phyloP scores from a whole-genome alignment of 2,113 vertebrate species.

The Pheucticus melanocephalus region DNA sequence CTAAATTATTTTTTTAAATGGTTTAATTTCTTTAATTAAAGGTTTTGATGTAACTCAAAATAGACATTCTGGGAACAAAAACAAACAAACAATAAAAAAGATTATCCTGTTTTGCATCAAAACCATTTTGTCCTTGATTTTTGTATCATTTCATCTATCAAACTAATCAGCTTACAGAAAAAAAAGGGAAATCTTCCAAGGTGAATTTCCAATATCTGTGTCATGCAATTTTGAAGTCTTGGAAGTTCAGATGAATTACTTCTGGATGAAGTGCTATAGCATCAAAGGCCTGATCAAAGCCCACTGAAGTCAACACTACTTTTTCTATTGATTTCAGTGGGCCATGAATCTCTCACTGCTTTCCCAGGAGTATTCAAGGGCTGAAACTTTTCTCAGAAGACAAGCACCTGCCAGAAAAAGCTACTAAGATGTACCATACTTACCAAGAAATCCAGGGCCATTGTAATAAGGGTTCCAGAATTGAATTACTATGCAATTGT shows the following conservation, averaged over 20 bases:
- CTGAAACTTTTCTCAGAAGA: background rate
- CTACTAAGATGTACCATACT: background rate
- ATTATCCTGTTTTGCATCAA: background rate
- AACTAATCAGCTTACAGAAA: background rate
- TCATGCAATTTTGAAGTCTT: background rate
- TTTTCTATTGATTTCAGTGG: slow-evolving; percentile 48
- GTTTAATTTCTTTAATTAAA: background rate
- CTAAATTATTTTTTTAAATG: background rate
- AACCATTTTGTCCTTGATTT: background rate
- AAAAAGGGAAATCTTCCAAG: background rate
- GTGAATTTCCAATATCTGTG: background rate
- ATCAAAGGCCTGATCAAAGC: slow-evolving; percentile 59
- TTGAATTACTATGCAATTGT: background rate
- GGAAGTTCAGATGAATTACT: background rate
- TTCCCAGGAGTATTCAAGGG: background rate
- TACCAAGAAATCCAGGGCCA: background rate
- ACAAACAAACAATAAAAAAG: background rate
- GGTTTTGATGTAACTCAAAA: background rate
- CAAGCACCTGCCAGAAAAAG: background rate
- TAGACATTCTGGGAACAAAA: background rate
- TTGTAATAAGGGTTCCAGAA: background rate
- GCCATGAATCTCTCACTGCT: background rate
- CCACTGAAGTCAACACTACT: slow-evolving; percentile 17
- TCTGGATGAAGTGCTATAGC: slow-evolving; percentile 34
- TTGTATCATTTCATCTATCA: background rate